Percentiles rank a stretch among this genome's conserved stretches.
Evolutionary conservation across 2,888 invertebrate species (phyloP).

Genomic region (Habroteleia sp.): DNA sequence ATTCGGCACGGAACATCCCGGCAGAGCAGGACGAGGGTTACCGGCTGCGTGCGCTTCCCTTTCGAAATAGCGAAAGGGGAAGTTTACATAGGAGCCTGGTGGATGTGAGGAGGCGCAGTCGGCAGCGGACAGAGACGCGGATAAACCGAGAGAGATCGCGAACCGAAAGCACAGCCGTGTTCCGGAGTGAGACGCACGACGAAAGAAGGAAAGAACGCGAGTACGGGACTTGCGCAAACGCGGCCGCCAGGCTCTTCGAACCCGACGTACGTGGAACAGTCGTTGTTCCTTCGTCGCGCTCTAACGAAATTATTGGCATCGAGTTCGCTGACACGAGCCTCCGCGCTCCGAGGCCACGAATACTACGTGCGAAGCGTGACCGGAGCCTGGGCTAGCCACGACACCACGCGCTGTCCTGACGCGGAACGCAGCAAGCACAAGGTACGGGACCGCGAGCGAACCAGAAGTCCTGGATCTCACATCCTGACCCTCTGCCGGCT

Average conservation of each 20-base stretch:
- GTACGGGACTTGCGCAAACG: conserved; percentile 66
- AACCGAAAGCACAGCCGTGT: conserved; percentile 24
- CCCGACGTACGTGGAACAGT: conserved; percentile 76
- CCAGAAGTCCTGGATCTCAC: conserved; percentile 15
- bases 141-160: conserved; percentile 50
- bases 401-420: conserved; percentile 16
- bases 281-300: conserved; percentile 76
- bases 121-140: conserved; percentile 47
- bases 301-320: conserved; percentile 75
- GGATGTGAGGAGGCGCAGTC: conserved; percentile 34
- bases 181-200: conserved; percentile 38
- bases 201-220: conserved; percentile 62
- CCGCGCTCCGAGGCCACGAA: conserved; percentile 44
- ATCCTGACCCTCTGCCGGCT: conserved; percentile 39
- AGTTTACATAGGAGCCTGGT: conserved; percentile 58
- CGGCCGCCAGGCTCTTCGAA: conserved; percentile 64
- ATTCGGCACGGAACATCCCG: conserved; percentile 54
- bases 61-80: conserved; percentile 56
- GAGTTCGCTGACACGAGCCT: conserved; percentile 65
- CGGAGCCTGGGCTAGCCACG: background rate
- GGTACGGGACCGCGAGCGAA: conserved; percentile 28
- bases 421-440: conserved; percentile 6
- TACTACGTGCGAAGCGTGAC: background rate
- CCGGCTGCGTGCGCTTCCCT: conserved; percentile 62
- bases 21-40: conserved; percentile 59